Evolutionary conservation across 2,888 invertebrate species (phyloP), one percentile per base, ranked within the genome.

Genomic region (Embidobia sp.): DNA sequence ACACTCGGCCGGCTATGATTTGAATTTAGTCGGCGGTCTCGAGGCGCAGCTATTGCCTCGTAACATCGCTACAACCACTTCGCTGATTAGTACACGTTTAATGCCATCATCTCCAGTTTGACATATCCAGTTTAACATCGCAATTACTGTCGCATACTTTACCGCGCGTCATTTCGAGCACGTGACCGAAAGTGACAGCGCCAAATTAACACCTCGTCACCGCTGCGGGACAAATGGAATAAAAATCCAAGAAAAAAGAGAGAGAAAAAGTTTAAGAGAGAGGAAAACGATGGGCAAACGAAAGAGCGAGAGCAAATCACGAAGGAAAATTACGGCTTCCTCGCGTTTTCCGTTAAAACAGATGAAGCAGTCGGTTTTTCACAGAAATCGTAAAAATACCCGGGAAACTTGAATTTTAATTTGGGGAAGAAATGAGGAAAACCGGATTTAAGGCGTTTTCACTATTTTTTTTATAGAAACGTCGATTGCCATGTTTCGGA

Each of bases 121-220:
- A 57, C 59, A 40, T 59, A 59, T 61, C 44, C 59, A 70, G 69
- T 70, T 70, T 49, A 70, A 59, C 59, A 16, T 51, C 70, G 61
- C 70, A 61, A 70, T 70, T 70, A 61, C 70, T 57, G 67, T 48
- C 57, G 67, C 51, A 49, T 64, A 64, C 57, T 73, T 73, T 55
- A 49, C 55, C 48, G 48, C 31, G 63, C 61, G 51, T 64, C 48
- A 48, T 42, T 55, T 27, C 31, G 37, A 53, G 72, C 61, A 72
- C 72, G 72, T 72, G 72, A 72, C 63, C 46, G 26, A 63, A 57
- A 72, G 49, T 63, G 63, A 55, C 63, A 64, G 48, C 42, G 27
- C 42, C 40, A 53, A 64, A 63, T 72, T 63, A 63, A 72, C 63
- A 55, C 48, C 63, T 72, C 49, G 22, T 63, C 51, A 51, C 3